Conservation (phyloP, 2,113 vertebrate species). For the Rhadina sibilatrix region DNA sequence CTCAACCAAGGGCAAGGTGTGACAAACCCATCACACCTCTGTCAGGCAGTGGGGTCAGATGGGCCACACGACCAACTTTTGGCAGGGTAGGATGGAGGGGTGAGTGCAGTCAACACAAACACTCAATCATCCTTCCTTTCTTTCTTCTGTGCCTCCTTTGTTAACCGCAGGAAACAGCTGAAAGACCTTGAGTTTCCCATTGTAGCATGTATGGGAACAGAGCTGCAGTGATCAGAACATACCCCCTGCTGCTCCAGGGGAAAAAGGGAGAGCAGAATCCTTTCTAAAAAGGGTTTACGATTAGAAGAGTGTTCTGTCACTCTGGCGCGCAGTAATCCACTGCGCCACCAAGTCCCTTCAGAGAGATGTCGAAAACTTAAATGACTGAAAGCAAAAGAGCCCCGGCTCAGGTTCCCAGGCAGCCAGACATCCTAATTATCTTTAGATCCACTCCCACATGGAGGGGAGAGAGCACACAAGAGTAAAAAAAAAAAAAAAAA, state of each 20-base stretch:
- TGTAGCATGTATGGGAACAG: slow-evolving; percentile 45
- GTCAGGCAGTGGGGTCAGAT: neutral
- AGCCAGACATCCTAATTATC: slow-evolving; percentile 83
- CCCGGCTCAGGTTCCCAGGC: slow-evolving; percentile 70
- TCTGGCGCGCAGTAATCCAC: slow-evolving; percentile 78
- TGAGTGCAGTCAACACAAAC: slow-evolving; percentile 67
- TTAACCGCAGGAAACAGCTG: slow-evolving; percentile 69
- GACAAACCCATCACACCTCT: neutral
- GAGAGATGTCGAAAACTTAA: slow-evolving; percentile 79
- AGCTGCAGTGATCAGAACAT: slow-evolving; percentile 78
- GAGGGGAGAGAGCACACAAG: slow-evolving; percentile 73
- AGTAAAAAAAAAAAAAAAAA: slow-evolving; percentile 19
- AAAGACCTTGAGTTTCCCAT: slow-evolving; percentile 67
- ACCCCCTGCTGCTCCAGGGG: slow-evolving; percentile 72
- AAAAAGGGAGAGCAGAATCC: slow-evolving; percentile 68
- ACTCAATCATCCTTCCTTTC: slow-evolving; percentile 62
- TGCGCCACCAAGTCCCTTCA: slow-evolving; percentile 78
- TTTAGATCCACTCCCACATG: slow-evolving; percentile 71
- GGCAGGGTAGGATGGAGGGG: slow-evolving; percentile 3
- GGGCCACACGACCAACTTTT: neutral
- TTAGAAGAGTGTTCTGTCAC: slow-evolving; percentile 72
- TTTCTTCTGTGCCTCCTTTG: slow-evolving; percentile 62
- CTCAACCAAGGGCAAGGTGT: neutral
- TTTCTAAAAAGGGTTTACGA: slow-evolving; percentile 69
- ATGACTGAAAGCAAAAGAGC: slow-evolving; percentile 79